Evolutionary conservation across 1,140 invertebrate genomes (phyloP).

Genomic region (Heliconius melpomene): DNA sequence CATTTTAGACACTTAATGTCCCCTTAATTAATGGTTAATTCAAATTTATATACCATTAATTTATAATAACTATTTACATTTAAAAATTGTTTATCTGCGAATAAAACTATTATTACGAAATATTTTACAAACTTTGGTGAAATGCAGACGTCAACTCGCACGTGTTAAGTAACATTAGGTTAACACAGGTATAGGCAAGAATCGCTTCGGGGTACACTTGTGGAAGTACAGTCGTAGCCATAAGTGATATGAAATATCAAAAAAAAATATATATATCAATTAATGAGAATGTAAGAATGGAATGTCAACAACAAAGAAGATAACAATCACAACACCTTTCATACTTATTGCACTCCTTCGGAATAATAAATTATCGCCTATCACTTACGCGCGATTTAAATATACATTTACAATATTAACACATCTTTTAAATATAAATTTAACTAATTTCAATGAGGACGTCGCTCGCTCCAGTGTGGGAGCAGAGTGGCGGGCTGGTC

Average conservation of each 20-base stretch:
- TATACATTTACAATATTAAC: conserved; percentile 81
- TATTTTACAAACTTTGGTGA: conserved; percentile 82
- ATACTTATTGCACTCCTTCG: conserved; percentile 78
- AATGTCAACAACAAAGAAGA: conserved; percentile 72
- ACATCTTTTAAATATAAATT: conserved; percentile 79
- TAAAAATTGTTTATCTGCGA: conserved; percentile 77
- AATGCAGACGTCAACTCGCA: conserved; percentile 74
- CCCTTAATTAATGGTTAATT: conserved; percentile 72
- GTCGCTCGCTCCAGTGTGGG: conserved; percentile 40
- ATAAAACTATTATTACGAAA: conserved; percentile 78
- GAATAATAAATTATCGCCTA: conserved; percentile 74
- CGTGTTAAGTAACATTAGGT: conserved; percentile 66
- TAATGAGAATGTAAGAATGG: conserved; percentile 66
- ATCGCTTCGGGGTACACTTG: conserved; percentile 47
- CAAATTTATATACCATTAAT: conserved; percentile 70
- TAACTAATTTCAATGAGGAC: conserved; percentile 75
- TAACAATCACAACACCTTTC: conserved; percentile 77
- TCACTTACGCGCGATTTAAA: conserved; percentile 69
- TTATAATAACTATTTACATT: conserved; percentile 79
- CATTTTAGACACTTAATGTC: conserved; percentile 78
- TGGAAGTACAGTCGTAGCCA: conserved; percentile 48
- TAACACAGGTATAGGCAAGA: conserved; percentile 58
- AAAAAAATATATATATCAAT: conserved; percentile 58
- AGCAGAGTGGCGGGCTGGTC: conserved; percentile 25
- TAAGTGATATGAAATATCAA: conserved; percentile 60